Base-by-base conservation (phyloP, 2,797 vertebrate genomes). In the Cossypha heuglini region DNA sequence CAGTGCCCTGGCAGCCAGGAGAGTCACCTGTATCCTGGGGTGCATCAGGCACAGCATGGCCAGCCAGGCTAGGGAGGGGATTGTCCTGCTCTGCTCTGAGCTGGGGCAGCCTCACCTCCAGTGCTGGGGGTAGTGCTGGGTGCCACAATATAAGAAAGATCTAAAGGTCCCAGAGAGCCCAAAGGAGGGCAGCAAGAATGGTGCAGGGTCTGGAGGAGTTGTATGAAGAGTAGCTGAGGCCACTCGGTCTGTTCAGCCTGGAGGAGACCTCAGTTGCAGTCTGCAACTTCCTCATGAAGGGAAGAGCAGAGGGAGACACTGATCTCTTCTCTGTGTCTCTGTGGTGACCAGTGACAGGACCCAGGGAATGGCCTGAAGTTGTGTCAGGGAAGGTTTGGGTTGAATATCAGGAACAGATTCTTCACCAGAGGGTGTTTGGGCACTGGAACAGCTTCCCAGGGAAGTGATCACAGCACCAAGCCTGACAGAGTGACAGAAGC, bases 1-100 rank as follows among this genome's bases (percentile, higher is more conserved):
- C 54, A 40, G 48, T n/a, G 62, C 28, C 54, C 69, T 68, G 86
- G 42, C 46, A 68, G 77, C 55, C 55, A 82, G 62, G 35, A 55
- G 35, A 9, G 37, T 4, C 62, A 62, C 0, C 0, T 1, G 0
- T 48, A 35, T 35, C 55, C 62, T 28, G 16, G 18, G 21, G 24
- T 1, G 1, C 28, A 54, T 19, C 61, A 28, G 46, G 31, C 12
- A 10, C 31, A 67, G 40, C 62, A n/a, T 6, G 46, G 46, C 46
- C 51, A 51, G 67, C 25, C 0, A 0, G 54, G 26, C 12, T 5
- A 66, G 16, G 46, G 46, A 54, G 28, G 31, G 26, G 35, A 48
- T 12, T 61, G 62, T 37, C 54, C 68, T 46, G 68, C 68, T 59
- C 67, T 66, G 48, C 26, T 28, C 26, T 49, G 67, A 2, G 0